A percentile compares a stretch with the other conserved stretches of the same genome.
phyloP scores from a whole-genome alignment of 2,797 vertebrate species.

The Peromyscus aztecus region DNA sequence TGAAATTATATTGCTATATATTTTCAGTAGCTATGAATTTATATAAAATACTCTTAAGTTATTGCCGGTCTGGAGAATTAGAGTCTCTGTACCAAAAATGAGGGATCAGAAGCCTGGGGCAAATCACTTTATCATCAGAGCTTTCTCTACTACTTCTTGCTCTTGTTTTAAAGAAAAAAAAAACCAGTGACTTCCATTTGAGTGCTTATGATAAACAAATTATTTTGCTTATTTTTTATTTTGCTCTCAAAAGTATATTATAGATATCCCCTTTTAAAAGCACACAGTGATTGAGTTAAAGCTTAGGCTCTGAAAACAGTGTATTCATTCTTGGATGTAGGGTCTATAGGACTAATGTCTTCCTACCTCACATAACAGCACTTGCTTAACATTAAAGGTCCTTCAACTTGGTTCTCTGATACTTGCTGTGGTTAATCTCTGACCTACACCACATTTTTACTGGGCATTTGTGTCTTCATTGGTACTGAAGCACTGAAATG shows the following conservation, averaged over 20 bases:
- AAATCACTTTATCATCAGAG: background rate
- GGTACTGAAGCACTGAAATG: background rate
- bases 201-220: background rate
- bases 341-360: background rate
- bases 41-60: background rate
- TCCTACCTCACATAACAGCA: background rate
- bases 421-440: background rate
- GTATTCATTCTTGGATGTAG: background rate
- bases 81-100: background rate
- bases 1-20: slow-evolving; percentile 1
- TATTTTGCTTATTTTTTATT: slow-evolving; percentile 8
- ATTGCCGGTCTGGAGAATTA: background rate
- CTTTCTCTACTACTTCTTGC: background rate
- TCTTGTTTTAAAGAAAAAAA: slow-evolving; percentile 41
- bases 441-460: background rate
- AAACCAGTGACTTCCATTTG: background rate
- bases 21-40: background rate
- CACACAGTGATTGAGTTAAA: background rate
- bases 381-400: background rate
- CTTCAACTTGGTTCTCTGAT: background rate
- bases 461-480: background rate
- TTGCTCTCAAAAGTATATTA: background rate
- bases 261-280: background rate
- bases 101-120: background rate
- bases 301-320: background rate